Conservation (phyloP, 2,113 vertebrate genomes). For the Xyrauchen texanus region DNA sequence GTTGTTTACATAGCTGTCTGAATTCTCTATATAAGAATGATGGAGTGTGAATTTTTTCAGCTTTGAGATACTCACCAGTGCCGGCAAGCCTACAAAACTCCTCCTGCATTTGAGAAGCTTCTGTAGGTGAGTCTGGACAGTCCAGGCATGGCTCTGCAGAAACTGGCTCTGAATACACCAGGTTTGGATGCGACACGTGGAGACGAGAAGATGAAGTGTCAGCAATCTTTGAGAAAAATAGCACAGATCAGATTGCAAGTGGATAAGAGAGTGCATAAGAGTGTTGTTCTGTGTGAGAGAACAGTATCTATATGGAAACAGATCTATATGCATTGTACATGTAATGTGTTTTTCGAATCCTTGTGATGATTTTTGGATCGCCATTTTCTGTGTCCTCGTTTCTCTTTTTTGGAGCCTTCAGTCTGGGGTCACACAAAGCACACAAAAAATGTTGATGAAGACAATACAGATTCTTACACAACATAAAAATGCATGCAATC, state of each 20-base stretch:
- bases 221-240: conserved; percentile 61
- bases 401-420: conserved; percentile 95
- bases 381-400: conserved; percentile 85
- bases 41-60: not conserved
- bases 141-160: conserved; percentile 83
- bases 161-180: conserved; percentile 83
- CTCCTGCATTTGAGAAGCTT: conserved; percentile 92
- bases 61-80: conserved; percentile 75
- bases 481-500: too few species aligned
- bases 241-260: too few species aligned
- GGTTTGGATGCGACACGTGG: conserved; percentile 95
- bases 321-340: conserved; percentile 73
- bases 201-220: conserved; percentile 79
- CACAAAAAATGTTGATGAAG: not conserved
- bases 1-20: too few species aligned
- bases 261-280: too few species aligned
- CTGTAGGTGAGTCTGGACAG: conserved; percentile 83
- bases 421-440: conserved; percentile 69
- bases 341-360: conserved; percentile 83
- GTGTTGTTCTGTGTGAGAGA: not conserved
- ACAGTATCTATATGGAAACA: not conserved
- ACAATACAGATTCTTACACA: too few species aligned
- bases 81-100: conserved; percentile 89
- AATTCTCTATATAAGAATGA: not conserved
- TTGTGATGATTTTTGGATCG: conserved; percentile 85